These are phyloP conservation scores for Lepidocyrtinus sp. DNA, from an alignment of 2,888 invertebrate species.

Conservation along the genomic window DNA sequence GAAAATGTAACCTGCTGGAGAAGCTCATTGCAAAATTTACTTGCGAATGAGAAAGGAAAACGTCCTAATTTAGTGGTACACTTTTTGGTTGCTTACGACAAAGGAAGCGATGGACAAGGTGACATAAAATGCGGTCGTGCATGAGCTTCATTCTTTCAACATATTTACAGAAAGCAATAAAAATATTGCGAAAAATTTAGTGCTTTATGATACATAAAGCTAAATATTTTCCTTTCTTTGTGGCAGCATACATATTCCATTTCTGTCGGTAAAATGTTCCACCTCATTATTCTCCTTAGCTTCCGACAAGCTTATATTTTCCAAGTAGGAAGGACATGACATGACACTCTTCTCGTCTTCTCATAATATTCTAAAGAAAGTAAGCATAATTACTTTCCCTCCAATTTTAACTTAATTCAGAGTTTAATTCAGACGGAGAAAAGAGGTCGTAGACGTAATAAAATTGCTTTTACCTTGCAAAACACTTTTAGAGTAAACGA, in stretches of 20 bases:
- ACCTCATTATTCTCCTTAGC: neutral
- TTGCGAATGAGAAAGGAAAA: neutral
- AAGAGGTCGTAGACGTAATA: too few relatives aligned
- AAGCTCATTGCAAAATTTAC: too few relatives aligned
- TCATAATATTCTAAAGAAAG: too few relatives aligned
- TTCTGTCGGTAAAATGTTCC: too few relatives aligned
- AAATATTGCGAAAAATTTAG: slow-evolving; percentile 6
- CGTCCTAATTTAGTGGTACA: neutral
- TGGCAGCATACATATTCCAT: too few relatives aligned
- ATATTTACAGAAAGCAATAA: neutral
- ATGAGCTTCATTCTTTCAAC: slow-evolving; percentile 32
- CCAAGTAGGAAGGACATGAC: neutral
- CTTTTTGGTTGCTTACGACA: neutral
- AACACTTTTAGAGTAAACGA: too few relatives aligned
- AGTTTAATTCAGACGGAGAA: too few relatives aligned
- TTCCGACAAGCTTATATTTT: neutral
- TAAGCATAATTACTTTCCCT: too few relatives aligned
- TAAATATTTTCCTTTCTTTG: neutral
- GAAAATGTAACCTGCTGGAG: slow-evolving; percentile 9
- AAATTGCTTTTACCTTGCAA: too few relatives aligned
- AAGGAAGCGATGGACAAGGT: slow-evolving; percentile 37
- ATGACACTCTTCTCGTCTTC: too few relatives aligned
- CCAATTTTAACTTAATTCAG: too few relatives aligned
- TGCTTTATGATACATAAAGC: too few relatives aligned
- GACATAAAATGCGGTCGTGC: slow-evolving; percentile 52